Evolutionary conservation across 2,888 invertebrate genomes (phyloP).

Genomic region (Hofmannophila pseudospretella): DNA sequence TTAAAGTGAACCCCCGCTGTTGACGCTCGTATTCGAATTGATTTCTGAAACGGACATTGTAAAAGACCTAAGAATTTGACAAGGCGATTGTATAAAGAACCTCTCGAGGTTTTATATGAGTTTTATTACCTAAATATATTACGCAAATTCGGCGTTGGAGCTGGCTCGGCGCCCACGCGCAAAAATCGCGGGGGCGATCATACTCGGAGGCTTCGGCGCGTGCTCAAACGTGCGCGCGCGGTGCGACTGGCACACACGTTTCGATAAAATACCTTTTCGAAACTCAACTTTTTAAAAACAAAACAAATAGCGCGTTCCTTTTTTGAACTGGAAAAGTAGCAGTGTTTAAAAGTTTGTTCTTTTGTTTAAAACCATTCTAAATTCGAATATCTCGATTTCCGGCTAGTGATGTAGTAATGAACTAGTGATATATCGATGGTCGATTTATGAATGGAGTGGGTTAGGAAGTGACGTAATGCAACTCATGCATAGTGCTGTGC

Average conservation of each 20-base stretch:
- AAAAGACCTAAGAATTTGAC: constrained; percentile 8
- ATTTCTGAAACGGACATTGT: constrained; percentile 4
- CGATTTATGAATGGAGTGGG: constrained; percentile 69
- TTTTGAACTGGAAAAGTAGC: too few species aligned
- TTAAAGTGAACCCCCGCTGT: constrained; percentile 66
- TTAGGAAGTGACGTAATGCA: constrained; percentile 73
- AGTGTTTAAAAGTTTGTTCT: constrained; percentile 11
- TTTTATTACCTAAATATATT: constrained; percentile 60
- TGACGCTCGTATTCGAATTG: constrained; percentile 46
- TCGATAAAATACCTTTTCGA: constrained; percentile 25
- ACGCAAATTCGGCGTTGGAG: constrained; percentile 69
- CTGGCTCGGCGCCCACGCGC: constrained; percentile 58
- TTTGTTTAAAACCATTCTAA: constrained; percentile 16
- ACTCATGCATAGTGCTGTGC: constrained; percentile 72
- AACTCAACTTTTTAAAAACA: constrained; percentile 33
- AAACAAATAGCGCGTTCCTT: constrained; percentile 26
- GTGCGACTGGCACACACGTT: constrained; percentile 60
- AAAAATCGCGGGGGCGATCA: constrained; percentile 69
- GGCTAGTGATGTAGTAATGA: constrained; percentile 38
- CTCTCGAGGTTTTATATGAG: constrained; percentile 15
- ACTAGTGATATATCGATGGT: constrained; percentile 39
- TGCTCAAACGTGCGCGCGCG: constrained; percentile 69
- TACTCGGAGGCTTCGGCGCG: constrained; percentile 62
- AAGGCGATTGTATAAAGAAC: constrained; percentile 1
- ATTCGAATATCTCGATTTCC: constrained; percentile 21